Base-by-base conservation (phyloP, 2,888 invertebrate genomes). In the Buathra laborator region DNA sequence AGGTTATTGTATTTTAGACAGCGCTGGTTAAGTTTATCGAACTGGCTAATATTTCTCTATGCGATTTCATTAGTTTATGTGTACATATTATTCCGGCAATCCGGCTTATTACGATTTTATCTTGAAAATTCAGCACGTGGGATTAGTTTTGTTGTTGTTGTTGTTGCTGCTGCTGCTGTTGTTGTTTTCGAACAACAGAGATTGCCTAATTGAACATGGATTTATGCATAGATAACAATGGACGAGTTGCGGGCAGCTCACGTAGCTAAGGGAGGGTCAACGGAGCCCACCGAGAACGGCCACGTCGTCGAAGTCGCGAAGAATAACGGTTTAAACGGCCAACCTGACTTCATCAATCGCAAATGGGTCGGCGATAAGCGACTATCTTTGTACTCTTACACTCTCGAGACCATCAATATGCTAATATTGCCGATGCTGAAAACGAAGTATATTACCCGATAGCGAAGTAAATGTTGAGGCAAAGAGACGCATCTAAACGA, bases 401-500 rank as follows among this genome's bases (percentile, higher is more conserved):
- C 99, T 0, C 96, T 98, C 48, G 99, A 99, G 94, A 98, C 99
- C 0, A 97, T 99, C 92, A 97, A 97, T 92, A 96, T 99, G 96
- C 95, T 99, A 24, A 95, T 99, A 51, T 94, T 99, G 78, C 99
- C 99, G 0, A 99, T 99, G 99, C 97, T 99, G 88, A 96, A 97
- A 92, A 98, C 98, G 91, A 97, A 98, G 98, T 98, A 94, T 94
- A 96, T 94, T 71, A 46, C 76, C 29, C 59, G 44, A 12, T 29
- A 7, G 53, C 32, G 24, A 10, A 56, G 46, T 53, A 59, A 24
- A 44, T n/a, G 6, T n/a, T 14, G 1, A 48, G 32, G 4, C 56
- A 56, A 14, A 29, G 1, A 37, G 29, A 0, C 12, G 6, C 64
- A 37, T 14, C 14, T n/a, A 32, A 59, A 14, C n/a, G 14, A 48